Evolutionary conservation across 2,797 vertebrate genomes (phyloP), one percentile per base, ranked within the genome.

Genomic region (Ataeniobius toweri): DNA sequence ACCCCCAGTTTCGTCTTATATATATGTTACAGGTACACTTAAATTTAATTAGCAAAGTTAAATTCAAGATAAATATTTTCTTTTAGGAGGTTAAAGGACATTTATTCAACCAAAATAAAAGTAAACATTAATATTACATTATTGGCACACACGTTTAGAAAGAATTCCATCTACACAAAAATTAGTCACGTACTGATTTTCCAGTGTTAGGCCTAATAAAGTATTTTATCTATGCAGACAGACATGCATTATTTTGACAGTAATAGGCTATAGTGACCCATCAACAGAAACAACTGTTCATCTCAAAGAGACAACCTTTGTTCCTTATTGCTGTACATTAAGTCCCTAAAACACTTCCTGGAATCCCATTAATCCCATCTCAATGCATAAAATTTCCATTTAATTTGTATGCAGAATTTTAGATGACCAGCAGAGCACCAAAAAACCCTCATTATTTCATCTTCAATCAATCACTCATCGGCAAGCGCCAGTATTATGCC

Each of bases 321-420:
- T 85, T 86, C 90, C 92, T 94, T 93, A 95, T 94, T 94, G 94
- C 93, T 92, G 94, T 95, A 94, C 94, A 96, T 95, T 95, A 95
- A 93, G 91, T 94, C 93, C 94, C 94, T 94, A 94, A 94, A 94
- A 94, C 80, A 88, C 89, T 82, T 92, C 89, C 90, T 48, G 75
- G 88, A 88, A 89, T 92, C 89, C 92, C 94, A 95, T 94, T 95
- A 95, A 95, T 95, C 94, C 41, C 93, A 93, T 93, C 94, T 94
- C 93, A 89, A 95, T 95, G 95, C 95, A 96, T 96, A 95, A 95
- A 95, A 95, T 96, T 95, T 96, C 94, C 95, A 95, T 96, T 95
- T 95, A 92, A 96, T 95, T 95, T 95, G 91, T 92, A 93, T 94
- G 88, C 93, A 86, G 95, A 96, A 95, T 96, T 94, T 95, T 95